Evolutionary conservation across 2,888 invertebrate genomes (phyloP).

Genomic region (Dascillus cervinus): DNA sequence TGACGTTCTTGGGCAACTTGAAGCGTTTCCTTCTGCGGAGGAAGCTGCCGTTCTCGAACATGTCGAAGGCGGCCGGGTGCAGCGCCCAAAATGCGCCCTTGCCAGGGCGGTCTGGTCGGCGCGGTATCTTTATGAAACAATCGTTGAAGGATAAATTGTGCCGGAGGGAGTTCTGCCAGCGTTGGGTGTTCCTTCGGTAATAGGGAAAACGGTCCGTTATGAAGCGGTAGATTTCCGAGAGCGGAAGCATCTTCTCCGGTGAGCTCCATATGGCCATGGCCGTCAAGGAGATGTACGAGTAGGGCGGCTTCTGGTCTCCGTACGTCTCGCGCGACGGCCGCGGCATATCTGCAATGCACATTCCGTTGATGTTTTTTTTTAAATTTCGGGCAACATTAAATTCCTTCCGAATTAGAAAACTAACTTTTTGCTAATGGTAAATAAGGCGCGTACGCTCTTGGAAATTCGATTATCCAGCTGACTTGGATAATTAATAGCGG

Average conservation of each 20-base stretch:
- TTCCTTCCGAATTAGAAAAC: too few species aligned
- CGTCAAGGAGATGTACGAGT: constrained; percentile 94
- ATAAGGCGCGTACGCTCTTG: constrained; percentile 8
- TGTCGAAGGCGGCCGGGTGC: constrained; percentile 65
- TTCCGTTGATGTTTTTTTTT: constrained; percentile 6
- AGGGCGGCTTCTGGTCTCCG: constrained; percentile 96
- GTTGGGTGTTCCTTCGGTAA: constrained; percentile 69
- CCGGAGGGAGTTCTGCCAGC: constrained; percentile 60
- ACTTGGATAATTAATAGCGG: constrained; percentile 23
- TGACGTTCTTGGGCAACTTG: constrained; percentile 65
- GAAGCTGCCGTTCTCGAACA: constrained; percentile 79
- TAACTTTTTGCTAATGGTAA: not conserved
- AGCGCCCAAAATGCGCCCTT: constrained; percentile 75
- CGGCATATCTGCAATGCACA: constrained; percentile 56
- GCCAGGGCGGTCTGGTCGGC: constrained; percentile 64
- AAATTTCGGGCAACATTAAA: too few species aligned
- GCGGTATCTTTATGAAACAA: constrained; percentile 68
- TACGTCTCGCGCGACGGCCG: constrained; percentile 91
- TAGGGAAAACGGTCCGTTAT: constrained; percentile 83
- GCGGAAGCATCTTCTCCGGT: constrained; percentile 86
- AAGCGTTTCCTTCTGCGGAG: constrained; percentile 69
- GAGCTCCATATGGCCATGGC: constrained; percentile 98
- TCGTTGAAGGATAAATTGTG: constrained; percentile 72
- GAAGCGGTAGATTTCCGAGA: constrained; percentile 81
- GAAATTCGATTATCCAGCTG: constrained; percentile 24